Conservation (phyloP, 1,140 invertebrate genomes). For the Leptoteleia sp. region DNA sequence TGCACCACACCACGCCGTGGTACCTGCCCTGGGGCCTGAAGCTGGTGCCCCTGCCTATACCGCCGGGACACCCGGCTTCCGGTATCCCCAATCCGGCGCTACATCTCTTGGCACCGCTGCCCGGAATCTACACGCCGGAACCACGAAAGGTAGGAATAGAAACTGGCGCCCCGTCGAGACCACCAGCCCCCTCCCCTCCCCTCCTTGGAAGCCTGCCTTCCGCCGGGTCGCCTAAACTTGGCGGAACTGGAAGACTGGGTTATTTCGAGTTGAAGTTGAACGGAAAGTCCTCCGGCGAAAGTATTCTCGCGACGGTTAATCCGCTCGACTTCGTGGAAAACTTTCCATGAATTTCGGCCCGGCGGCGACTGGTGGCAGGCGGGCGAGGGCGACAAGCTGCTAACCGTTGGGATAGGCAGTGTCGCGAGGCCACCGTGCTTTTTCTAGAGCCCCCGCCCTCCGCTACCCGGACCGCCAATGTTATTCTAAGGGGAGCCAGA, state of each 20-base stretch:
- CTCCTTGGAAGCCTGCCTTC: slow-evolving; percentile 31
- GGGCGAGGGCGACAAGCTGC: no score
- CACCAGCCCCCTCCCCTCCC: slow-evolving; percentile 1
- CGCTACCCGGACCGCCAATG: no score
- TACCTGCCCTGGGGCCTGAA: slow-evolving; percentile 80
- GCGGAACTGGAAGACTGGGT: slow-evolving; percentile 20
- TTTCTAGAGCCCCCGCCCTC: no score
- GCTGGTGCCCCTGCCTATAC: slow-evolving; percentile 78
- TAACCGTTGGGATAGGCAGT: no score
- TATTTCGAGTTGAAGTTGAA: slow-evolving; percentile 32
- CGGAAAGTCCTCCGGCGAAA: no score
- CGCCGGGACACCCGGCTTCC: slow-evolving; percentile 78
- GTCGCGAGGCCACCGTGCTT: no score
- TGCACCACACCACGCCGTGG: slow-evolving; percentile 80
- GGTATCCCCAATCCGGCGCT: slow-evolving; percentile 77
- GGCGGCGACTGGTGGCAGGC: no score
- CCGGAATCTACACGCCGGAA: slow-evolving; percentile 79
- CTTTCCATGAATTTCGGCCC: no score
- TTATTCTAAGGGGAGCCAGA: no score
- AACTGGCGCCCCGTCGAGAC: no score
- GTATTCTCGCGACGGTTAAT: no score
- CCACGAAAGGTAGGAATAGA: slow-evolving; percentile 77
- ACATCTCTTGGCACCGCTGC: slow-evolving; percentile 77
- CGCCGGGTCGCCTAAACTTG: slow-evolving; percentile 49
- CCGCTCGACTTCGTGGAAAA: neutral